Evolutionary conservation across 2,888 invertebrate species (phyloP), one percentile per base, ranked within the genome.

Genomic region (Protophormia terraenovae): DNA sequence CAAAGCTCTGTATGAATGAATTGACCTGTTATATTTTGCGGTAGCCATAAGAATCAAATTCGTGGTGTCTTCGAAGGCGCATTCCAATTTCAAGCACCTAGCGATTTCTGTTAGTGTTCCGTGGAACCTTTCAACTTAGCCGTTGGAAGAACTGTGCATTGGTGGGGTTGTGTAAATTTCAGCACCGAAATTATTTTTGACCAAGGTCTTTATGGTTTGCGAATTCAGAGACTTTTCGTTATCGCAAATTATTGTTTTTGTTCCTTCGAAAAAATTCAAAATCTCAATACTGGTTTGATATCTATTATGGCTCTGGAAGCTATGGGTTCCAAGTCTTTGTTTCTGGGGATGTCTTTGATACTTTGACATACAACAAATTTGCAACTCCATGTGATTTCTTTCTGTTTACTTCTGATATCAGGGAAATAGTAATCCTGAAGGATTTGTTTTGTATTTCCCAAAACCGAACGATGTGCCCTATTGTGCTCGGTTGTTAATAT

Each of bases 11-110:
- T 73, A 16, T 72, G 73, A 83, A 45, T 83, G 80, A n/a, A 83
- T 83, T 6, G 86, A 81, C 41, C 29, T 53, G 35, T 86, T 86
- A 67, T 86, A 86, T 41, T 83, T 60, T 47, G 16, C 67, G 10
- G 81, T 78, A 3, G 84, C 71, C 12, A 38, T 50, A 10, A 86
- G 47, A 24, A 84, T 73, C 3, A 83, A 53, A 12, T 84, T 72
- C 16, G 50, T 35, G 3, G 86, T 86, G 45, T 87, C 67, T 8
- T 62, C 62, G 5, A 84, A 47, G 38, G 55, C 24, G 45, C 67
- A 80, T 32, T 82, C 84, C 8, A 84, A 19, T 47, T 83, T 86
- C n/a, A 85, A 29, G 47, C 83, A 83, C 12, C 77, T 14, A 16
- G 80, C 53, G 2, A 69, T 69, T 38, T 69, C 69, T 3, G 69